Evolutionary conservation across 2,888 invertebrate species (phyloP).

Genomic region (Clunio marinus): DNA sequence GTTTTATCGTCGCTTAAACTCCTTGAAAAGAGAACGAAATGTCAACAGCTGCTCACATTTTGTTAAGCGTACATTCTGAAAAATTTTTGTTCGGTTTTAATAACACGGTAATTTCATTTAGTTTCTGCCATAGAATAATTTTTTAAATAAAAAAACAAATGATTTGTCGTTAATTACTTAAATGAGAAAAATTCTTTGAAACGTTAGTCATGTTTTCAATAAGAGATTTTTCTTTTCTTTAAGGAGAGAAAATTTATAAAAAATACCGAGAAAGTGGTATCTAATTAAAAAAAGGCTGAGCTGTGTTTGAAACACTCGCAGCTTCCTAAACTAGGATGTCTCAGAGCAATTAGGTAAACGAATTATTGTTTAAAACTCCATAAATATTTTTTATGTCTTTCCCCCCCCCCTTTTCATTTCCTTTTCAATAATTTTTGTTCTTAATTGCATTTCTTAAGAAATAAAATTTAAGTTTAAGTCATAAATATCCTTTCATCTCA

Average conservation of each 20-base stretch:
- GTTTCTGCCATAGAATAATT: too few relatives aligned
- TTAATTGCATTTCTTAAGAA: neutral
- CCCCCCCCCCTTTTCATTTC: neutral
- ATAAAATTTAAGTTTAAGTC: neutral
- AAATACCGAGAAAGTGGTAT: neutral
- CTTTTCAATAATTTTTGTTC: neutral
- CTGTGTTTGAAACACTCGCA: neutral
- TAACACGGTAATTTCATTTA: too few relatives aligned
- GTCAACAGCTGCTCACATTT: too few relatives aligned
- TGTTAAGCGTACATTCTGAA: too few relatives aligned
- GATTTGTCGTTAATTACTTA: too few relatives aligned
- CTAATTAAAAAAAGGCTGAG: neutral
- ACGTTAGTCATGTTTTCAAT: too few relatives aligned
- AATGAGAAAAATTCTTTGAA: too few relatives aligned
- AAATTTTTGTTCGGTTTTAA: too few relatives aligned
- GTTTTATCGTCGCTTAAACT: too few relatives aligned
- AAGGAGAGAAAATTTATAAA: neutral
- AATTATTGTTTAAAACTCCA: neutral
- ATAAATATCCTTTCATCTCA: conserved; percentile 3
- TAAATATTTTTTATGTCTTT: too few relatives aligned
- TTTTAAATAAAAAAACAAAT: too few relatives aligned
- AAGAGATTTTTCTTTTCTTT: neutral
- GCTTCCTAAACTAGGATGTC: neutral
- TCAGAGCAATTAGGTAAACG: conserved; percentile 2
- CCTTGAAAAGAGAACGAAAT: too few relatives aligned